Conservation (phyloP, 1,140 invertebrate genomes). For the Calliopsis andreniformis region DNA sequence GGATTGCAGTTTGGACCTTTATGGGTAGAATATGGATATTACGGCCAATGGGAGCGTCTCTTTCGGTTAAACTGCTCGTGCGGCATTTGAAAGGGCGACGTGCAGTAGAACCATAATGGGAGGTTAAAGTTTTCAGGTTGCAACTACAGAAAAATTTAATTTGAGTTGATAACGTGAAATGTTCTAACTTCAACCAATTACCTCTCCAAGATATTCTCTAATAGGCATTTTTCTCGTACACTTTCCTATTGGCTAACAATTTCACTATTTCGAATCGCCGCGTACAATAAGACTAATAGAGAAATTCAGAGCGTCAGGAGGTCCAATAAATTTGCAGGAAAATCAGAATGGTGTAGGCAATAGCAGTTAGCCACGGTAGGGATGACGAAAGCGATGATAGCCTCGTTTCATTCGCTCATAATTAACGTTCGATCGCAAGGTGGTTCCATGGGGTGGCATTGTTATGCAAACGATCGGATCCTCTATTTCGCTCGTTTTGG, state of each 20-base stretch:
- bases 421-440: constrained; percentile 15
- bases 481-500: constrained; percentile 18
- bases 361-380: too few relatives aligned
- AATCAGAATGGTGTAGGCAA: too few relatives aligned
- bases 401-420: not conserved
- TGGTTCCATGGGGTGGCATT: not conserved
- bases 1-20: constrained; percentile 16
- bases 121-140: not conserved
- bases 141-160: not conserved
- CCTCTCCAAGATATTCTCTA: too few relatives aligned
- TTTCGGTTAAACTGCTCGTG: constrained; percentile 26
- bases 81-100: not conserved
- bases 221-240: too few relatives aligned
- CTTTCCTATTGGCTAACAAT: too few relatives aligned
- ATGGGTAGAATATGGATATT: constrained; percentile 42
- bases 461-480: constrained; percentile 14
- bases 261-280: too few relatives aligned
- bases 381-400: constrained; percentile 2
- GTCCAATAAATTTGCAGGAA: too few relatives aligned
- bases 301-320: too few relatives aligned
- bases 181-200: too few relatives aligned
- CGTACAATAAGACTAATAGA: too few relatives aligned
- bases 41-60: not conserved
- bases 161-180: not conserved
- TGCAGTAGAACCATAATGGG: not conserved